Conservation (phyloP, 2,888 invertebrate species). For the Tenthredo amoena region DNA sequence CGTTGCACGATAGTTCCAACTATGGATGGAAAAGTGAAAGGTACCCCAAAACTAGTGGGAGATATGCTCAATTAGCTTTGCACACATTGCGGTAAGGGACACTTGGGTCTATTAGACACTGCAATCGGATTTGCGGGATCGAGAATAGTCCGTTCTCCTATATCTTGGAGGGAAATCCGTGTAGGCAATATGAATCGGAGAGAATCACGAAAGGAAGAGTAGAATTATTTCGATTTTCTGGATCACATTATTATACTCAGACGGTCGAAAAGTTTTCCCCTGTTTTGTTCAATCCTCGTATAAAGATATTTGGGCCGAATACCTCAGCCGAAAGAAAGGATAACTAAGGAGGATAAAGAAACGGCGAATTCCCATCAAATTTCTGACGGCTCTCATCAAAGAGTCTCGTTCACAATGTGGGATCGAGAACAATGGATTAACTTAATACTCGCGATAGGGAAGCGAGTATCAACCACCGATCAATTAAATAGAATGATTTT, state of each 20-base stretch:
- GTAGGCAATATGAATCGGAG: too few species aligned
- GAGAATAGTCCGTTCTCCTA: neutral
- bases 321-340: too few species aligned
- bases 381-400: neutral
- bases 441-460: neutral
- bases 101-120: neutral
- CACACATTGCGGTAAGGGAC: conserved; percentile 5
- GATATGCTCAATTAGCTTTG: conserved; percentile 46
- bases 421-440: conserved; percentile 23
- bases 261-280: too few species aligned
- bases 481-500: conserved; percentile 57
- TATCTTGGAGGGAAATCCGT: too few species aligned
- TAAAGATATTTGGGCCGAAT: too few species aligned
- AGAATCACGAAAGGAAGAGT: too few species aligned
- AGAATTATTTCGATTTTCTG: too few species aligned
- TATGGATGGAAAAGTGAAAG: conserved; percentile 42
- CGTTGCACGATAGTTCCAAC: conserved; percentile 10
- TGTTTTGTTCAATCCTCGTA: too few species aligned
- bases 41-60: conserved; percentile 43
- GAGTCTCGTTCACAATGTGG: neutral
- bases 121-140: neutral
- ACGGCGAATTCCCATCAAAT: neutral
- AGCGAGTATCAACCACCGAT: conserved; percentile 33
- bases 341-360: too few species aligned
- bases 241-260: too few species aligned